Base-by-base conservation (phyloP, 2,888 invertebrate species). In the Chymomyza amoena region DNA sequence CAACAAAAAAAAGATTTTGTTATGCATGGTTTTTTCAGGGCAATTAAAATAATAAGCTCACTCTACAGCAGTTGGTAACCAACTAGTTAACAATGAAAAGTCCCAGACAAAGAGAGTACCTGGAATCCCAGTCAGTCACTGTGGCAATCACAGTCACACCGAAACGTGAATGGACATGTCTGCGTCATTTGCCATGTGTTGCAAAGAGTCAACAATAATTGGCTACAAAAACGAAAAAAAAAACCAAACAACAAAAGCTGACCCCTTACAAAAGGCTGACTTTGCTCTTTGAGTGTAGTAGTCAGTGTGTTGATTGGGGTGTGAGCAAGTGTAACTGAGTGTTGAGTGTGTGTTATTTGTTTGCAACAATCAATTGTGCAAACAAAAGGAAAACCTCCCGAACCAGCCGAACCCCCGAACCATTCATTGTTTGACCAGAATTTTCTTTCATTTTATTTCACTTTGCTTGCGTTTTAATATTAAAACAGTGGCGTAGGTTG, bases 321-420 rank as follows among this genome's bases (percentile, higher is more conserved):
- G 73, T 69, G 72, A 50, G 63, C 25, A 70, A 68, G 69, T 66
- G 73, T 20, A 51, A 15, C 4, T 50, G 62, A 20, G 4, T 25
- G 25, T 25, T 25, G 15, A 13, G 56, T 56, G 69, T 66, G 39
- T 32, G 16, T 13, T 45, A 45, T 45, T 45, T 36, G 36, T 36
- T 36, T 45, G 39, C 69, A 70, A 68, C 84, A 84, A 87, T 84
- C 87, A 83, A 80, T 76, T 84, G 82, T 59, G 74, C 82, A 83
- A 84, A 81, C 81, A 81, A 86, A 74, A 69, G 13, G 25, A 13
- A 20, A 25, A 20, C 7, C 20, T 28, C 20, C 57, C 20, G 2
- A 57, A 15, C 25, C 25, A 57, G 9, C 6, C 57, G 13, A 57
- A 13, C 28, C 51, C 51, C 36, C 54, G 60, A 75, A 61, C 4